A percentile compares a stretch with the other conserved stretches of the same genome.
Evolutionary conservation across 2,888 invertebrate species (phyloP).

Genomic region (Drosophila ustulata): DNA sequence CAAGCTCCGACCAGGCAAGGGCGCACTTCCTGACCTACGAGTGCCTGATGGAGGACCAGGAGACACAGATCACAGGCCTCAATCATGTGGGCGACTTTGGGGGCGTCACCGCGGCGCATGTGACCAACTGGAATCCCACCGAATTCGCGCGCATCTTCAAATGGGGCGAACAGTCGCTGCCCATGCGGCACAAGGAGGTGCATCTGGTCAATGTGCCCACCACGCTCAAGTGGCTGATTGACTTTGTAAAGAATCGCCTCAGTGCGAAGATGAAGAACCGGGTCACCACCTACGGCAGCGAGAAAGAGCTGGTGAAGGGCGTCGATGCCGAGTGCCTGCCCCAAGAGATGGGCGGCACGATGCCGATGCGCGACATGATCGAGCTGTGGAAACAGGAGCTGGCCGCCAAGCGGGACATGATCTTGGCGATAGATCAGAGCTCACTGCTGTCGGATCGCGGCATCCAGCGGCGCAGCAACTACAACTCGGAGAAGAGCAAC

Average conservation of each 20-base stretch:
- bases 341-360: conserved; percentile 89
- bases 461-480: conserved; percentile 84
- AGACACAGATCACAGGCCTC: conserved; percentile 91
- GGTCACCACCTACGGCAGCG: conserved; percentile 87
- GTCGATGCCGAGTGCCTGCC: conserved; percentile 89
- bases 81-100: conserved; percentile 90
- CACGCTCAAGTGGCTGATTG: conserved; percentile 91
- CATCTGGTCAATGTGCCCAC: conserved; percentile 90
- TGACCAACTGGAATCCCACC: conserved; percentile 90
- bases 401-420: conserved; percentile 86
- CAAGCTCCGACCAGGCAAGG: conserved; percentile 89
- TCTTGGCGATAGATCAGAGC: conserved; percentile 88
- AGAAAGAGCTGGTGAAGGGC: conserved; percentile 87
- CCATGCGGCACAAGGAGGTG: conserved; percentile 92
- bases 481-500: conserved; percentile 79
- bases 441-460: conserved; percentile 88
- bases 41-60: conserved; percentile 90
- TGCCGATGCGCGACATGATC: conserved; percentile 90
- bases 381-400: conserved; percentile 89
- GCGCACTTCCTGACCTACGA: conserved; percentile 91
- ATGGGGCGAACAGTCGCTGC: conserved; percentile 93
- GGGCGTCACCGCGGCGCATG: conserved; percentile 88
- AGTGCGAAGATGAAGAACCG: conserved; percentile 90
- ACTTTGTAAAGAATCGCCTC: conserved; percentile 89
- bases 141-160: conserved; percentile 90